A percentile compares a stretch with the other conserved stretches of the same genome.
Evolutionary conservation across 2,797 vertebrate species (phyloP).

Genomic region (Pampus argenteus): DNA sequence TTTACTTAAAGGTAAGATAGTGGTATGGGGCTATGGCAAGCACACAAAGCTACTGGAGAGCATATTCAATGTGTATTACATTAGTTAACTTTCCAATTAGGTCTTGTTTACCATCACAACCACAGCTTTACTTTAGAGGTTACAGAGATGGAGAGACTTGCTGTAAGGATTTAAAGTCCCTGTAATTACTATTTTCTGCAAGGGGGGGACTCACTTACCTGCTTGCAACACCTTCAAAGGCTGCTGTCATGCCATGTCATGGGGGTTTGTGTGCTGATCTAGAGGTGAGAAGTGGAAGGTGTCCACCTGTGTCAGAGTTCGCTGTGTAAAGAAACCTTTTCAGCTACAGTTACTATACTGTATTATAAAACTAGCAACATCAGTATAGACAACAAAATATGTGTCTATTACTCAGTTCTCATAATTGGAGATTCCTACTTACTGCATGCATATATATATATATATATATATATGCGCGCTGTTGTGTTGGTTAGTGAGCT

Average conservation of each 20-base stretch:
- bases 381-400: no score
- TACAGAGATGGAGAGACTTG: conserved; percentile 10
- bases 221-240: conserved; percentile 44
- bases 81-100: neutral
- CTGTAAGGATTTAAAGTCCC: neutral
- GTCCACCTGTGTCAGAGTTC: no score
- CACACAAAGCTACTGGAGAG: neutral
- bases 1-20: neutral
- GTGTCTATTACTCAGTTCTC: neutral
- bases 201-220: conserved; percentile 32
- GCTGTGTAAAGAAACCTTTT: no score
- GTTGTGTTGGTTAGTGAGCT: conserved; percentile 18
- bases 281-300: conserved; percentile 29
- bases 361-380: no score
- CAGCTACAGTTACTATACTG: no score
- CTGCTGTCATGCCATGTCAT: conserved; percentile 12
- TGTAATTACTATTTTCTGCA: conserved; percentile 41
- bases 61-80: neutral
- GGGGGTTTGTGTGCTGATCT: conserved; percentile 28
- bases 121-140: neutral
- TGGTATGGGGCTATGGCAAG: no score
- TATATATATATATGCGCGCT: no score
- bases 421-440: neutral
- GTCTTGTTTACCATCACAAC: neutral
- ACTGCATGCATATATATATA: neutral